Base-by-base conservation (phyloP, 2,113 vertebrate genomes). In the Protomyctophum bolini region DNA sequence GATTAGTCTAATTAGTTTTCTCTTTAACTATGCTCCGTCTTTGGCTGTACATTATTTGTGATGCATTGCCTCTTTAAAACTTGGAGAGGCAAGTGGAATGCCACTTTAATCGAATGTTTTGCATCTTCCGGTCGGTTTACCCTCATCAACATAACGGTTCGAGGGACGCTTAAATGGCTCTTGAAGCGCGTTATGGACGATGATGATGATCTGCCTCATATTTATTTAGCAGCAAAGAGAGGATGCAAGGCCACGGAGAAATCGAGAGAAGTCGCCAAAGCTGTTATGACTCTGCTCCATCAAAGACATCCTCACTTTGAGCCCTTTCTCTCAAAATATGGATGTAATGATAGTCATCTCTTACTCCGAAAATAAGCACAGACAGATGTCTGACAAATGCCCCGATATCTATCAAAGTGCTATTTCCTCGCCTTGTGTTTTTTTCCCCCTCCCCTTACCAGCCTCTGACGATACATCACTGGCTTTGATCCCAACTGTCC, bases 1-100 rank as follows among this genome's bases (percentile, higher is more conserved):
- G 88, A 92, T 92, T 86, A 90, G 81, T 80, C 82, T 85, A 91
- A 93, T 92, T 91, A 91, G 87, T 84, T 87, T 80, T 81, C 80
- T 90, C 81, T 83, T 90, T 82, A 90, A 86, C 81, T 83, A 55
- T 21, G 68, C 79, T 73, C 64, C 33, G 29, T 91, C 81, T 88
- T 80, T 72, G 66, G 47, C 81, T 52, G 77, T 69, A 83, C 79
- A 82, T 81, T 77, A 59, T 75, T 73, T 46, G 4, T 91, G 85
- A 92, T 90, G 63, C 83, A 91, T 91, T 79, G 77, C 83, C 85
- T 90, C 81, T 89, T 90, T 84, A 80, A 88, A 86, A 79, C 77
- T 71, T 75, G 68, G 80, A 83, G 82, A 87, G 71, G 79, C 73
- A 72, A 81, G 81, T 70, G 67, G 77, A 86, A 85, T 80, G 82